Conservation (phyloP, 2,888 invertebrate genomes). For the Hyalella azteca region DNA sequence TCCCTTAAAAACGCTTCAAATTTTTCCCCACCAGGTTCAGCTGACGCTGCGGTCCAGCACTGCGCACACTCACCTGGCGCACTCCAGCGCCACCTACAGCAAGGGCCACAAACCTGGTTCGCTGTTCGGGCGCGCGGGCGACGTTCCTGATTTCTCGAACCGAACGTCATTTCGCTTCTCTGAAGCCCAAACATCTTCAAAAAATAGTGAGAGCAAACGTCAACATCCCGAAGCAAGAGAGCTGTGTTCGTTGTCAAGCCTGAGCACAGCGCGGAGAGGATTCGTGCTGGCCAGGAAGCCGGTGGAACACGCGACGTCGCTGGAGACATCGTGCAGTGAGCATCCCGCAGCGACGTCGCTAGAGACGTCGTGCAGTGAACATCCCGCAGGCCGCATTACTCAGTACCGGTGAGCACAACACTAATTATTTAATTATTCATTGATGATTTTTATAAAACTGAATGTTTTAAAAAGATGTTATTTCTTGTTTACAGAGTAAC, state of each 20-base stretch:
- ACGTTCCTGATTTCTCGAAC: not conserved
- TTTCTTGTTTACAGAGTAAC: too few relatives aligned
- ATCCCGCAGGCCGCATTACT: not conserved
- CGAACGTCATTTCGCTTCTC: not conserved
- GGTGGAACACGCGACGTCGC: too few relatives aligned
- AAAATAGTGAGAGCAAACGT: too few relatives aligned
- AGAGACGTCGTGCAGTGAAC: not conserved
- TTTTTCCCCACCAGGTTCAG: too few relatives aligned
- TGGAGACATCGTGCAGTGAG: too few relatives aligned
- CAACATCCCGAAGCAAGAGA: not conserved
- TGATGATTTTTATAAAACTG: too few relatives aligned
- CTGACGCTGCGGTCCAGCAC: slow-evolving; percentile 11
- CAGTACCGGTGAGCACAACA: slow-evolving; percentile 22
- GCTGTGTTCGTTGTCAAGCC: not conserved
- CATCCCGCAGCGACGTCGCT: not conserved
- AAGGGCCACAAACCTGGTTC: not conserved
- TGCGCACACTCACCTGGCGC: not conserved
- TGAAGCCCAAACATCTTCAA: not conserved
- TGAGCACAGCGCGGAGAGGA: not conserved
- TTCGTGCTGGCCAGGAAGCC: not conserved
- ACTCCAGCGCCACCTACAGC: not conserved
- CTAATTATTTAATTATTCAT: too few relatives aligned
- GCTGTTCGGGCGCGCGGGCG: not conserved
- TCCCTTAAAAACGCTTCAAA: too few relatives aligned
- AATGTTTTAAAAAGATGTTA: too few relatives aligned